A percentile compares a stretch with the other conserved stretches of the same genome.
Conservation (phyloP, 2,888 invertebrate genomes). For the Volucella inflata region DNA sequence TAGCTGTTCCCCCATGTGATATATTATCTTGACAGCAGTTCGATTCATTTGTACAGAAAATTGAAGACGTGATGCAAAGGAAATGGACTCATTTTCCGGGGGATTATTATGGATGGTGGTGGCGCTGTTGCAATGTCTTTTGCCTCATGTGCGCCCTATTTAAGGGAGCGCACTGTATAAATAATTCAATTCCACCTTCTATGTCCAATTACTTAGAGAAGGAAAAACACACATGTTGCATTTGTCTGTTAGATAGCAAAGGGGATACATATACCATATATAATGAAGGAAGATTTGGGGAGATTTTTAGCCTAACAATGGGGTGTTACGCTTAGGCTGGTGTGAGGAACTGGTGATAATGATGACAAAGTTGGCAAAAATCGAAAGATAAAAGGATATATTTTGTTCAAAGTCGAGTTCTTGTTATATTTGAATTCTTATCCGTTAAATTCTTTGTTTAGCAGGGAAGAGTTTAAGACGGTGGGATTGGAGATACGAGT, state of each 20-base stretch:
- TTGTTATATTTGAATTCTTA: too few species aligned
- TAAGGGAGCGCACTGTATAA: conserved; percentile 41
- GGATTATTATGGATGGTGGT: neutral
- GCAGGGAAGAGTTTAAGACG: too few species aligned
- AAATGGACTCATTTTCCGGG: conserved; percentile 61
- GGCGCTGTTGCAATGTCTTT: neutral
- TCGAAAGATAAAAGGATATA: too few species aligned
- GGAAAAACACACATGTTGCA: conserved; percentile 58
- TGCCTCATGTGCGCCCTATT: conserved; percentile 9
- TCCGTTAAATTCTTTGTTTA: too few species aligned
- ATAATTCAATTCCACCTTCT: conserved; percentile 70
- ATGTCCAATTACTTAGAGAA: conserved; percentile 61
- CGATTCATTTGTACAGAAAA: conserved; percentile 69
- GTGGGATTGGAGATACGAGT: too few species aligned
- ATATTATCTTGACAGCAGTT: conserved; percentile 58
- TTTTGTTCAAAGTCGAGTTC: too few species aligned
- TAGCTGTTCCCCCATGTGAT: conserved; percentile 25
- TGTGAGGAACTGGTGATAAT: neutral
- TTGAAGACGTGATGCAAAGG: conserved; percentile 70
- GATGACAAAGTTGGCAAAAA: conserved; percentile 9
- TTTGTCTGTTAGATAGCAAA: conserved; percentile 10
- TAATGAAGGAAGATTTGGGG: neutral
- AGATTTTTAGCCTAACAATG: neutral
- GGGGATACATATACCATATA: too few species aligned
- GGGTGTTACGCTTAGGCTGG: neutral